phyloP scores from a whole-genome alignment of 37 sponge, comb jelly and placozoan genomes.

The Cliona cf. orientalis region DNA sequence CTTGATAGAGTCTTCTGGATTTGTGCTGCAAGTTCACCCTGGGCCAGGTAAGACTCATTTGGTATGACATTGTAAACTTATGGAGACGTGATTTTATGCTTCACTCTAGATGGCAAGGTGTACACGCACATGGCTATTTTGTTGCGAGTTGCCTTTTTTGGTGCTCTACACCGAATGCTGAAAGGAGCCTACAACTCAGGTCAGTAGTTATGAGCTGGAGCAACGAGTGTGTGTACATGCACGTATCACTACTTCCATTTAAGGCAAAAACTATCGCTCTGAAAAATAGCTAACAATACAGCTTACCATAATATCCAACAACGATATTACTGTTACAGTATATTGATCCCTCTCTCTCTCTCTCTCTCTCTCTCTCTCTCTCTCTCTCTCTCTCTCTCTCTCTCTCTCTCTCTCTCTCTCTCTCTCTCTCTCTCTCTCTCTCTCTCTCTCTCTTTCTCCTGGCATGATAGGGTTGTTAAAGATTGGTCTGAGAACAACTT shows the following conservation, averaged over 20 bases:
- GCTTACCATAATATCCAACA: no score
- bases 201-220: no score
- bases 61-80: neutral
- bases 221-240: neutral
- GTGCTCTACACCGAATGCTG: constrained; percentile 87
- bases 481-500: constrained; percentile 83
- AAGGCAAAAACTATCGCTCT: no score
- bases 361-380: constrained; percentile 36
- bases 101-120: constrained; percentile 45
- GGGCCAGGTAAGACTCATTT: constrained; percentile 56
- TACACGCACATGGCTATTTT: constrained; percentile 66
- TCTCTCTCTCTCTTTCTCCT: neutral
- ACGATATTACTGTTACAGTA: no score
- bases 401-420: constrained; percentile 9
- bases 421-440: neutral
- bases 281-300: no score
- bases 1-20: constrained; percentile 68
- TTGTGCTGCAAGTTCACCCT: constrained; percentile 42
- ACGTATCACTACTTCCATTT: neutral
- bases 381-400: constrained; percentile 39
- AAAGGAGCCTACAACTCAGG: constrained; percentile 95
- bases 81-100: neutral
- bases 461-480: constrained; percentile 89
- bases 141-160: constrained; percentile 69
- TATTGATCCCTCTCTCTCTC: neutral